phyloP scores from a whole-genome alignment of 2,113 vertebrate genomes.

The Engystomops pustulosus region DNA sequence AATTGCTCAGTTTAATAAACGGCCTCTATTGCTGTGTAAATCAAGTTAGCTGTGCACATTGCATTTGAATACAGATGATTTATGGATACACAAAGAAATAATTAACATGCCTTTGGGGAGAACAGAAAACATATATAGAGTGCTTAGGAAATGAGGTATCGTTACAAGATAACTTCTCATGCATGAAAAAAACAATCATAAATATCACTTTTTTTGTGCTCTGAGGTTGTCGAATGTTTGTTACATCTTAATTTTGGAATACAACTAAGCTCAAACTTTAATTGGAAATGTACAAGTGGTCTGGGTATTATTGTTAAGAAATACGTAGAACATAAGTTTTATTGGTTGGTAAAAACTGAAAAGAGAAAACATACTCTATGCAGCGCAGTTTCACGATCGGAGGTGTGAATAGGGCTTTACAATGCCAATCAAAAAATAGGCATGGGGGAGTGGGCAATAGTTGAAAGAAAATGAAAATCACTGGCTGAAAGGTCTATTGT shows the following conservation, averaged over 20 bases:
- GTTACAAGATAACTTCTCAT: conserved; percentile 29
- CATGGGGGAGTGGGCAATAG: no score
- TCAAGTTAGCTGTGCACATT: conserved; percentile 35
- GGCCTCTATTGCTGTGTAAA: conserved; percentile 29
- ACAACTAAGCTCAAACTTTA: not conserved
- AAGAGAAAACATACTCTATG: no score
- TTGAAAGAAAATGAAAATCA: no score
- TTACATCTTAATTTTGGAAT: conserved; percentile 9
- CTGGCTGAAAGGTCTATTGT: no score
- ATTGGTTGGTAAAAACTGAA: no score
- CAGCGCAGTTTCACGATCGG: no score
- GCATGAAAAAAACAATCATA: conserved; percentile 28
- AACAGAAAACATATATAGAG: conserved; percentile 32
- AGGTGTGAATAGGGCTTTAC: no score
- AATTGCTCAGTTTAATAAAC: conserved; percentile 54
- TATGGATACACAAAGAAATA: conserved; percentile 45
- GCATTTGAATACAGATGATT: conserved; percentile 40
- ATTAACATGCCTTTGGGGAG: conserved; percentile 32
- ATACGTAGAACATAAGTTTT: no score
- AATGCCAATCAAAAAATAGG: no score
- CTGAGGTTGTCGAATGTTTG: not conserved
- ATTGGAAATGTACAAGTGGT: not conserved
- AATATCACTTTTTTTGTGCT: conserved; percentile 1
- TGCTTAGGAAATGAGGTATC: conserved; percentile 42
- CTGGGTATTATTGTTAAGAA: no score